These are phyloP conservation scores for Torymus aiolomorphi DNA, from an alignment of 2,888 invertebrate species.

Conservation along the genomic window DNA sequence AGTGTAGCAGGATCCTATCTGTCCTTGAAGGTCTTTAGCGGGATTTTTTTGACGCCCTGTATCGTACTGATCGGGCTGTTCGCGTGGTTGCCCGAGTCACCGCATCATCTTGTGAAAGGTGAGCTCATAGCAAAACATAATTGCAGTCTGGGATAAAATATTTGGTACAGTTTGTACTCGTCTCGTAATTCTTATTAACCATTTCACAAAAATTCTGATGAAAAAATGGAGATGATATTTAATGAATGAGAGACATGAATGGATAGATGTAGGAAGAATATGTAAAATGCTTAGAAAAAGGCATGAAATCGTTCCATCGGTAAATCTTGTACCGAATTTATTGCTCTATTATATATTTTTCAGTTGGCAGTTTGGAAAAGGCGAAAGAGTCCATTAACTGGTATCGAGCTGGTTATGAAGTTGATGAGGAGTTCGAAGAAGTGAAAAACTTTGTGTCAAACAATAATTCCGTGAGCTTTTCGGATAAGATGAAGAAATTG, in stretches of 20 bases:
- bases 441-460: conserved; percentile 46
- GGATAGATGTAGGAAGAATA: too few species aligned
- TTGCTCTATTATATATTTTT: too few species aligned
- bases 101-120: conserved; percentile 63
- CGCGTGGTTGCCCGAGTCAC: conserved; percentile 68
- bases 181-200: too few species aligned
- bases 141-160: too few species aligned
- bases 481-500: conserved; percentile 42
- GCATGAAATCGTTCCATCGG: too few species aligned
- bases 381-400: conserved; percentile 42
- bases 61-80: conserved; percentile 64
- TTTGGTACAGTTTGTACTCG: too few species aligned
- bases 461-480: conserved; percentile 1
- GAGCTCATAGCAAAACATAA: too few species aligned
- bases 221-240: too few species aligned
- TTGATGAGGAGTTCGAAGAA: conserved; percentile 44
- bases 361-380: conserved; percentile 34
- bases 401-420: conserved; percentile 40
- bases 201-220: too few species aligned
- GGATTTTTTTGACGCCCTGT: conserved; percentile 64
- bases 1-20: conserved; percentile 67
- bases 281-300: too few species aligned
- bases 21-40: conserved; percentile 64
- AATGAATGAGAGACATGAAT: too few species aligned
- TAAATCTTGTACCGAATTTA: too few species aligned